Base-by-base conservation (phyloP, 2,113 vertebrate genomes). In the Serilophus lunatus region DNA sequence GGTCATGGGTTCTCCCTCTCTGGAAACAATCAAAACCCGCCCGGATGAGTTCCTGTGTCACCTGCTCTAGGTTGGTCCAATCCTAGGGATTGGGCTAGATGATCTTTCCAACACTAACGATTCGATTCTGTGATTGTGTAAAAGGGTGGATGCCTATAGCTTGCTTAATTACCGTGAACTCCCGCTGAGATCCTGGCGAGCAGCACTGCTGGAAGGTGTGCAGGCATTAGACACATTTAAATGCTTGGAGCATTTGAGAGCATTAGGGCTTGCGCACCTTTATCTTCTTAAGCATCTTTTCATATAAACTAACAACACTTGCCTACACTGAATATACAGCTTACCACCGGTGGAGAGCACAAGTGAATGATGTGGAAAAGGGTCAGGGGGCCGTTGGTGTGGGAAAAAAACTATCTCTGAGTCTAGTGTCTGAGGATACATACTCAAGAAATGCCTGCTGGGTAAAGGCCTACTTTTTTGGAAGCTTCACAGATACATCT, bases 391-490 rank as follows among this genome's bases (percentile, higher is more conserved):
- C 24, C 20, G 56, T 70, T 66, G 42, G 36, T 28, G 44, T 76
- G 33, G 23, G 3, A 36, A 70, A 70, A 78, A 69, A 16, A n/a
- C n/a, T 2, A 44, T n/a, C 14, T 16, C 10, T 2, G 23, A 68
- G 2, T 18, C 10, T 53, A 29, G 4, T 57, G 3, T 66, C 19
- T 26, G 29, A 76, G 31, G 59, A 29, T 56, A 5, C 0, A 0
- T 31, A 11, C 24, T 57, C 18, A 13, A 42, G 29, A 60, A 80
- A 45, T 18, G 40, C 45, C 40, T 80, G n/a, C 40, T 25, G 19
- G 50, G 38, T 24, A 33, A 65, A 56, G 42, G 47, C 76, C 88
- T 89, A 2, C 47, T 33, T 75, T 42, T 92, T 26, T 65, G 83
- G 65, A 69, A 56, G 83, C 69, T 54, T 66, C 26, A 12, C 45